Evolutionary conservation across 1,140 invertebrate species (phyloP), one percentile per base, ranked within the genome.

Genomic region (Manduca sexta): DNA sequence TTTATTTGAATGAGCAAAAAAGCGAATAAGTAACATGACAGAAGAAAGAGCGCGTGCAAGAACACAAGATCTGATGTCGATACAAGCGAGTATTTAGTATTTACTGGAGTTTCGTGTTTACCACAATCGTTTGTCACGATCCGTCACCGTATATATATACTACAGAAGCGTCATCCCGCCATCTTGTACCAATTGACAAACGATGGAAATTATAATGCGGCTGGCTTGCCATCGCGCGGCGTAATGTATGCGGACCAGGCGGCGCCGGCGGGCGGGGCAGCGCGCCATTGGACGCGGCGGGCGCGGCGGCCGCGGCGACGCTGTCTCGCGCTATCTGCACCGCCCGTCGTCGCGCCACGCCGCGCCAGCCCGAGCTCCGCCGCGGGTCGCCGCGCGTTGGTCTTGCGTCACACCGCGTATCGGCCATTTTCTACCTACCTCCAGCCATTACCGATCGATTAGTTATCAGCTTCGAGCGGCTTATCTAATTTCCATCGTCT

Each of bases 391-490:
- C 37, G 13, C 37, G 37, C 15, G n/a, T n/a, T n/a, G n/a, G n/a
- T n/a, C 21, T 26, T 26, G 21, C 26, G 18, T 43, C 26, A 29
- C 14, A n/a, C 41, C 8, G 16, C 38, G 38, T n/a, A 6, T 8
- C 21, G 21, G 21, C 21, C 21, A 26, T 26, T 26, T 26, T 26
- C 21, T 26, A 26, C 21, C 21, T 26, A 26, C 21, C 21, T 26
- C 8, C 11, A 14, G 45, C 52, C 49, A 50, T 51, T 48, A 51
- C 34, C 31, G 42, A 52, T 33, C 49, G 49, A 57, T 47, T 51
- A 48, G 55, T 41, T 59, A 59, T 58, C 55, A 52, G 4, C 21
- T 8, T 3, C 47, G 31, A 43, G 29, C 29, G 16, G 34, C 35
- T 17, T 46, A 46, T 52, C 34, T 49, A 42, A 30, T 35, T 26